Base-by-base conservation (phyloP, 2,797 vertebrate species). In the Hydrolagus colliei region DNA sequence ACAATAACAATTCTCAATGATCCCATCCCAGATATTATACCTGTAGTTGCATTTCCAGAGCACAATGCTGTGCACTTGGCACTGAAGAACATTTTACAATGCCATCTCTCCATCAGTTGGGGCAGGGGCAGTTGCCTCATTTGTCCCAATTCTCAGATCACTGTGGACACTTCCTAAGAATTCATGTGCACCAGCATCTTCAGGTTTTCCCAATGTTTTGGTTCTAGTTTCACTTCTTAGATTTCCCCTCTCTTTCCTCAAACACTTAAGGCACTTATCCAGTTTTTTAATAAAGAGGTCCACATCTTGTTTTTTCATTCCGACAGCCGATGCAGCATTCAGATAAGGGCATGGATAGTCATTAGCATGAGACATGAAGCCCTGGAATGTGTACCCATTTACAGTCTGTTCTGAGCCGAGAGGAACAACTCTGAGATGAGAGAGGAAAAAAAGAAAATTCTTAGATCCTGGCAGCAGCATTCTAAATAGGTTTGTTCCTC, bases 291-390 rank as follows among this genome's bases (percentile, higher is more conserved):
- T 88, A 90, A 97, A 99, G 74, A 96, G 87, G 8, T 95, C 93
- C 86, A 98, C 95, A 14, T 99, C 98, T 72, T 95, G 93, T 0
- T 89, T 94, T 88, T 93, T 94, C 92, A 99, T 97, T 87, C 97
- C 98, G 41, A 99, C 94, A 86, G 97, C 96, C 0, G 98, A 95
- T 20, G 98, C 97, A 0, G 96, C 97, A 27, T 99, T 99, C 89
- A 99, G 96, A 92, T 99, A 99, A 67, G 97, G 95, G 72, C 95
- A 96, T 0, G 93, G 95, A 89, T 99, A 99, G 4, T 89, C 88
- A 85, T 96, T 94, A 0, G 94, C 86, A 89, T 99, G 98, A 0
- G 97, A 97, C 97, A 98, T 98, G 87, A 99, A 99, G 85, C 98
- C 97, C 71, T 86, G 92, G 89, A 99, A 99, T 9, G 92, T 93